Conservation (phyloP, 2,888 invertebrate genomes). For the Pyrochroa serraticornis region DNA sequence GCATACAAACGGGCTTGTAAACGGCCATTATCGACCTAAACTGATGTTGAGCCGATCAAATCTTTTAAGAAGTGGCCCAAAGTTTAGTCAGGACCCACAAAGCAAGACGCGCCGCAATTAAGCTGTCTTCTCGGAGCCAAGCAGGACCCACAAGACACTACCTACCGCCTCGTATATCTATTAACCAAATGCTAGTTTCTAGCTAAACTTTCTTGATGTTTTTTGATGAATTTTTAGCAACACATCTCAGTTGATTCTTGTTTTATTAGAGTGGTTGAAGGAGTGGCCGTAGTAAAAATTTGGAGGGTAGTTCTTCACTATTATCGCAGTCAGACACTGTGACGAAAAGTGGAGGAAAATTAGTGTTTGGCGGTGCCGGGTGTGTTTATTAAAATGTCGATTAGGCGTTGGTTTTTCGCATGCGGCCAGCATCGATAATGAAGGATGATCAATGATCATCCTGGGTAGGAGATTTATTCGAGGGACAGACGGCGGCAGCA, state of each 20-base stretch:
- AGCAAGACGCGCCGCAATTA: no score
- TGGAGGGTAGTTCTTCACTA: no score
- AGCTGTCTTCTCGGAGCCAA: no score
- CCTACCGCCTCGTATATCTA: no score
- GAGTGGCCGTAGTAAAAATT: no score
- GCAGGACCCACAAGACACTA: not conserved
- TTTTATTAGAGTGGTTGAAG: not conserved
- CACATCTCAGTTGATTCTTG: not conserved
- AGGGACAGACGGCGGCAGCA: conserved; percentile 13
- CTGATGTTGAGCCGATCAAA: conserved; percentile 26
- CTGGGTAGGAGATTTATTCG: conserved; percentile 20
- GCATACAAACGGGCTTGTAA: conserved; percentile 28
- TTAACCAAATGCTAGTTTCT: no score
- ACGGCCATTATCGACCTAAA: conserved; percentile 24
- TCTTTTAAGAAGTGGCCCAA: conserved; percentile 20
- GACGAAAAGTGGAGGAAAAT: not conserved
- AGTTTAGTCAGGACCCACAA: conserved; percentile 7
- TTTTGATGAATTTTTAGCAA: not conserved
- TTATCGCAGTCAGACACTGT: no score
- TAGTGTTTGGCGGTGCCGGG: not conserved
- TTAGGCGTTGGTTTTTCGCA: not conserved
- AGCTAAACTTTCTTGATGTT: not conserved
- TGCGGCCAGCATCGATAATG: conserved; percentile 3
- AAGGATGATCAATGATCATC: conserved; percentile 14
- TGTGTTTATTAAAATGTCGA: not conserved